phyloP scores from a whole-genome alignment of 2,888 invertebrate species.

The Morpho deidamia region DNA sequence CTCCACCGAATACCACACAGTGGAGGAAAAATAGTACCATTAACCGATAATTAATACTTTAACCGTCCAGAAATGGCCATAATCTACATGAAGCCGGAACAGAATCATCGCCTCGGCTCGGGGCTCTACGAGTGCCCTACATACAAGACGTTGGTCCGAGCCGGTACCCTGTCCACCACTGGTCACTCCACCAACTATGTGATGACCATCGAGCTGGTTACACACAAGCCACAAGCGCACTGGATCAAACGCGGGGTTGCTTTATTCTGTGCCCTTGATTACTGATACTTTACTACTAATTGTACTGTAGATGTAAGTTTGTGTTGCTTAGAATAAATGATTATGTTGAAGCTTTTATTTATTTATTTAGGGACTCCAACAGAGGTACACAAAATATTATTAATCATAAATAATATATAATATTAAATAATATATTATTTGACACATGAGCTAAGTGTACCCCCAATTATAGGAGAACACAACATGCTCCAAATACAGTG shows the following conservation, averaged over 20 bases:
- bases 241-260: conserved; percentile 90
- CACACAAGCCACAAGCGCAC: conserved; percentile 81
- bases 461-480: no score
- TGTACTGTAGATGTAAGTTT: neutral
- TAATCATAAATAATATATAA: no score
- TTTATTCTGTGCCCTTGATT: conserved; percentile 84
- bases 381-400: no score
- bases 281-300: conserved; percentile 27
- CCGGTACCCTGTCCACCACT: conserved; percentile 87
- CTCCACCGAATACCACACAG: no score
- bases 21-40: no score
- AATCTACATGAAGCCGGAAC: conserved; percentile 83
- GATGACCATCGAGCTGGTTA: conserved; percentile 83
- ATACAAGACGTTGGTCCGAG: conserved; percentile 87
- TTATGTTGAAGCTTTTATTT: neutral
- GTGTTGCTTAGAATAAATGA: neutral
- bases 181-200: conserved; percentile 93
- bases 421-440: no score
- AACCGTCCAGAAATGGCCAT: conserved; percentile 80
- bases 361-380: no score
- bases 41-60: no score
- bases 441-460: no score
- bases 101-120: conserved; percentile 70
- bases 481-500: no score
- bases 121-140: conserved; percentile 84